These are phyloP conservation scores for Synodontis membranacea DNA, from an alignment of 2,113 vertebrate genomes.

Conservation along the genomic window DNA sequence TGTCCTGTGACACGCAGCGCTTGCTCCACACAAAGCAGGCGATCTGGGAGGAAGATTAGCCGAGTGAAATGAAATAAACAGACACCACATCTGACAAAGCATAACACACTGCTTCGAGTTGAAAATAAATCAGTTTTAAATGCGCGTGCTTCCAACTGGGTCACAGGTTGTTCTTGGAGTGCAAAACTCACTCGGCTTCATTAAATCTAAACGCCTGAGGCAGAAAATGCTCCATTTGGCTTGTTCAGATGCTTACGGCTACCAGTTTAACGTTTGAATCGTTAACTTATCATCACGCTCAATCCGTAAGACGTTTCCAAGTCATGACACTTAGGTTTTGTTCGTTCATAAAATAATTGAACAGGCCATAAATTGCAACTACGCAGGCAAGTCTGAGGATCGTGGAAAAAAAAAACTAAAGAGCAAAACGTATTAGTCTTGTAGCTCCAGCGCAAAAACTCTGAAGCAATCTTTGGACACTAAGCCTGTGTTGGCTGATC, in stretches of 20 bases:
- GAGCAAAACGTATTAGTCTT: background rate
- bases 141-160: background rate
- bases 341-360: background rate
- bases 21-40: conserved; percentile 3
- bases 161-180: conserved; percentile 8
- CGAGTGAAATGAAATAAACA: conserved; percentile 25
- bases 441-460: background rate
- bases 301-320: background rate
- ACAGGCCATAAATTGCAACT: background rate
- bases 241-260: background rate
- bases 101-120: background rate
- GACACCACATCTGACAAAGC: conserved; percentile 23
- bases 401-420: background rate
- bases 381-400: background rate
- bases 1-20: background rate
- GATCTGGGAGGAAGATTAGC: conserved; percentile 3
- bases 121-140: background rate
- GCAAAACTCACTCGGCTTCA: background rate
- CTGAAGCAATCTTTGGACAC: background rate
- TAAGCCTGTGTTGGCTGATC: background rate
- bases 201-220: background rate
- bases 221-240: background rate
- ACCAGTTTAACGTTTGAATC: background rate
- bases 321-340: background rate
- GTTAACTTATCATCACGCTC: background rate